Evolutionary conservation across 2,888 invertebrate species (phyloP).

Genomic region (Nycteola revayana): DNA sequence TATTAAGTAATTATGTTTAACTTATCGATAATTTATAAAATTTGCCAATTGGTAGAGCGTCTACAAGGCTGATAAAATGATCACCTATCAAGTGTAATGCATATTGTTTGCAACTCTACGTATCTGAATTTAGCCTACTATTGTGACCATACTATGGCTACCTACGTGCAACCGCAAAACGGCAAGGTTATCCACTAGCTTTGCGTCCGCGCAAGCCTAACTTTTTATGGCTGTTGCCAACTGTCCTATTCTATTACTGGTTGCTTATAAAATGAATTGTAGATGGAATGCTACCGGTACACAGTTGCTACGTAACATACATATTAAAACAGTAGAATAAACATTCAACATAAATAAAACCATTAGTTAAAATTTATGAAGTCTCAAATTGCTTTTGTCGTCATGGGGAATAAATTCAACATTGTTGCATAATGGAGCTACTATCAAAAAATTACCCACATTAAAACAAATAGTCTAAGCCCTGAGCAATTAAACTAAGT

Average conservation of each 20-base stretch:
- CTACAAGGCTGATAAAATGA: neutral
- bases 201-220: conserved; percentile 31
- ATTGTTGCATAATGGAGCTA: no score
- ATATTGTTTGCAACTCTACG: neutral
- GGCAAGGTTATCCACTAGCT: conserved; percentile 50
- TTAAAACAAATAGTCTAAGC: conserved; percentile 15
- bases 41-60: neutral
- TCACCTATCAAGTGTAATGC: neutral
- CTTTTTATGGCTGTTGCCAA: conserved; percentile 33
- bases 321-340: no score
- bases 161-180: conserved; percentile 30
- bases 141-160: neutral
- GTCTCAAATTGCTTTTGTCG: no score
- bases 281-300: conserved; percentile 9
- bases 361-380: no score
- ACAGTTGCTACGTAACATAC: no score
- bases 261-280: conserved; percentile 21
- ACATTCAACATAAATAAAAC: no score
- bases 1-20: no score
- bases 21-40: neutral
- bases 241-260: conserved; percentile 30
- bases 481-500: conserved; percentile 11
- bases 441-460: no score
- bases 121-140: conserved; percentile 1
- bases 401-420: no score